These are phyloP conservation scores for Ciconia maguari DNA, from an alignment of 2,113 vertebrate species.

Conservation along the genomic window DNA sequence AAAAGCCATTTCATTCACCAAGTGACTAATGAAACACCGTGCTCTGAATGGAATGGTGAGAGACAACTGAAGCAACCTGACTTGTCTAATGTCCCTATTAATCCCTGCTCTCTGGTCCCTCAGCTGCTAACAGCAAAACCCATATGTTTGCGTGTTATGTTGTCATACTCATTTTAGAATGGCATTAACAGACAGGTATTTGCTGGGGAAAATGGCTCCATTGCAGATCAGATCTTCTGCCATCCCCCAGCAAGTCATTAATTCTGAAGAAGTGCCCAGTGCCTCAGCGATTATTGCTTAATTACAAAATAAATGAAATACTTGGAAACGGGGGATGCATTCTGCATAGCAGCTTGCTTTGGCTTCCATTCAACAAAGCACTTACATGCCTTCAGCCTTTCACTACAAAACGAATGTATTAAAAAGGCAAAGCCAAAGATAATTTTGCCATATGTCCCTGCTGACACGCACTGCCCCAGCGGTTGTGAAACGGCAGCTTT, in stretches of 20 bases:
- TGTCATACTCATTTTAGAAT: background rate
- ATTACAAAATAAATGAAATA: constrained; percentile 43
- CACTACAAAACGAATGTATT: rapidly evolving
- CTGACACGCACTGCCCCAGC: background rate
- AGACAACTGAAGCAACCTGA: background rate
- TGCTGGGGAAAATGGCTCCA: background rate
- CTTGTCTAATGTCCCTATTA: background rate
- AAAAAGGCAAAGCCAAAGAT: background rate
- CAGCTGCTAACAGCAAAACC: background rate
- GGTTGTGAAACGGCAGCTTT: background rate
- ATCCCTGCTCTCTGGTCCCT: background rate
- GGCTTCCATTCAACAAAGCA: background rate
- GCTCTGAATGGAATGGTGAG: background rate
- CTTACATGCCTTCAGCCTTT: background rate
- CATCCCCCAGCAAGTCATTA: background rate
- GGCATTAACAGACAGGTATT: background rate
- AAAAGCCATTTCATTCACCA: constrained; percentile 49
- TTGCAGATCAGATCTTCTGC: background rate
- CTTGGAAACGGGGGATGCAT: background rate
- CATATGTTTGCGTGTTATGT: background rate
- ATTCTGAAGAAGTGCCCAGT: background rate
- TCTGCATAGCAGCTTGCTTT: background rate
- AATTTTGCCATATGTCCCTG: background rate
- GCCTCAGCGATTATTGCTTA: constrained; percentile 29
- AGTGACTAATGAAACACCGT: constrained; percentile 5